These are phyloP conservation scores for Melolontha melolontha DNA, from an alignment of 2,888 invertebrate species.

Conservation along the genomic window DNA sequence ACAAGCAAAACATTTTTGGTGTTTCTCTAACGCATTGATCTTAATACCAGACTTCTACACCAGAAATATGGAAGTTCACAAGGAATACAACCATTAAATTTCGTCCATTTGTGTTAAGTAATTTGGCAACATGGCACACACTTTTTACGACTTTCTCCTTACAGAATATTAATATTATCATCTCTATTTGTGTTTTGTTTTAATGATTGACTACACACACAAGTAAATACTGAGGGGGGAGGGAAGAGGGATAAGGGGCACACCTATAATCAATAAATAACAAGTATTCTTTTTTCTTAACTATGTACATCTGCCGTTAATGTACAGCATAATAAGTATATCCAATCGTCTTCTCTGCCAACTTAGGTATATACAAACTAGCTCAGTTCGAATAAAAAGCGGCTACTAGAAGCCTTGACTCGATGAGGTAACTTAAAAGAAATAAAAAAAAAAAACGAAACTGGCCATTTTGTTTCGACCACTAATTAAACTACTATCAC, in stretches of 20 bases:
- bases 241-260: conserved; percentile 2
- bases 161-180: conserved; percentile 1
- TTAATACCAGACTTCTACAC: conserved; percentile 5
- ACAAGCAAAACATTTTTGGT: too few relatives aligned
- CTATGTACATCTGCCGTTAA: conserved; percentile 43
- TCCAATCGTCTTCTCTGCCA: conserved; percentile 29
- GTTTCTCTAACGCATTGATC: background rate
- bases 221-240: conserved; percentile 21
- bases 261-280: conserved; percentile 42
- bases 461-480: conserved; percentile 40
- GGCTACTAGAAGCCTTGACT: conserved; percentile 42
- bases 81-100: background rate
- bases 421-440: conserved; percentile 43
- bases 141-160: conserved; percentile 2
- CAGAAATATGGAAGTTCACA: conserved; percentile 8
- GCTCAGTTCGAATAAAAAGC: conserved; percentile 41
- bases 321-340: conserved; percentile 40
- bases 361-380: conserved; percentile 43
- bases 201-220: conserved; percentile 29
- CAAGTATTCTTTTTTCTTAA: conserved; percentile 38
- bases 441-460: conserved; percentile 23
- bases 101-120: conserved; percentile 28
- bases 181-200: conserved; percentile 10
- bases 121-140: conserved; percentile 44
- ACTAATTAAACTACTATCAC: conserved; percentile 45